A percentile compares a stretch with the other conserved stretches of the same genome.
These are phyloP conservation scores for Trimorus sp. DNA, from an alignment of 2,888 invertebrate genomes.

Conservation along the genomic window DNA sequence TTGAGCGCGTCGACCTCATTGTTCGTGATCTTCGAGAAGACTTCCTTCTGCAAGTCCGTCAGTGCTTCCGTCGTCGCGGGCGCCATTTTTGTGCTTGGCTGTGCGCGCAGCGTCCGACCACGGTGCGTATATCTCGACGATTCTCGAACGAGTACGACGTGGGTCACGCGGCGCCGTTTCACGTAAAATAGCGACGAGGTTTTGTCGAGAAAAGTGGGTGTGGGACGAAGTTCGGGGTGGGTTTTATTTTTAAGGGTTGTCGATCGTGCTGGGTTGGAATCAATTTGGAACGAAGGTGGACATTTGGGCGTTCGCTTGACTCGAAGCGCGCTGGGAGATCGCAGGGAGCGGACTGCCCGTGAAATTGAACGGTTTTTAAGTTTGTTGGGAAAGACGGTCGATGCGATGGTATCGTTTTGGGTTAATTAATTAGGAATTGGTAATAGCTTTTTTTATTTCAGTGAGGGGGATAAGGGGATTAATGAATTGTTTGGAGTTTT, in stretches of 20 bases:
- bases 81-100: constrained; percentile 59
- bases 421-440: no score
- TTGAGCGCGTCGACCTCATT: constrained; percentile 88
- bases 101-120: constrained; percentile 5
- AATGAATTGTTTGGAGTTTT: no score
- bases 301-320: constrained; percentile 9
- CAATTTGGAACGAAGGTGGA: no score
- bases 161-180: constrained; percentile 2
- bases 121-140: constrained; percentile 27
- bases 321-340: constrained; percentile 2
- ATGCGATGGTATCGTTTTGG: no score
- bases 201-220: not conserved
- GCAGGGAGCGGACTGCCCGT: not conserved
- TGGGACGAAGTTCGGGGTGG: no score
- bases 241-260: no score
- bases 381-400: not conserved
- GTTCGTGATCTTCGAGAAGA: constrained; percentile 88
- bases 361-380: constrained; percentile 12
- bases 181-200: no score
- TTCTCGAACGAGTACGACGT: constrained; percentile 40
- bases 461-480: no score
- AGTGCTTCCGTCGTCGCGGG: constrained; percentile 63
- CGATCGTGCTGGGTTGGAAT: not conserved
- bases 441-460: no score
- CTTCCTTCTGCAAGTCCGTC: constrained; percentile 83